phyloP scores from a whole-genome alignment of 1,140 invertebrate genomes.

The Odontomachus brunneus region DNA sequence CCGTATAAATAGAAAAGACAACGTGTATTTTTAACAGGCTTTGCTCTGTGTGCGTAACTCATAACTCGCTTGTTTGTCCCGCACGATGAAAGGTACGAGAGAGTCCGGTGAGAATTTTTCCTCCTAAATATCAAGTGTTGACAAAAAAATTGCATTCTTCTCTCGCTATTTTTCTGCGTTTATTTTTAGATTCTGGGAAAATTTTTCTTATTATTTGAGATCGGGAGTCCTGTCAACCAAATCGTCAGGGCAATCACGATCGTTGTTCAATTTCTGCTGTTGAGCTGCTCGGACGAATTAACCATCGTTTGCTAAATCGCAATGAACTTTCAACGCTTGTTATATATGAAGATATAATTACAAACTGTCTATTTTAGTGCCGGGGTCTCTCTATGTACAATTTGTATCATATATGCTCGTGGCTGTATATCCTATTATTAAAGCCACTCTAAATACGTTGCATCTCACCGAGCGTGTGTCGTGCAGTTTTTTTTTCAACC shows the following conservation, averaged over 20 bases:
- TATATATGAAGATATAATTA: slow-evolving; percentile 41
- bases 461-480: neutral
- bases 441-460: slow-evolving; percentile 3
- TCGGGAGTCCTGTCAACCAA: no score
- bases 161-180: no score
- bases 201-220: no score
- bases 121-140: no score
- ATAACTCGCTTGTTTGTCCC: no score
- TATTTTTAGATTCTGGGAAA: no score
- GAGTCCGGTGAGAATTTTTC: no score
- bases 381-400: slow-evolving; percentile 9
- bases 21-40: neutral
- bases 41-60: no score
- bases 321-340: neutral
- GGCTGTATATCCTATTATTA: slow-evolving; percentile 26
- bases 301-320: neutral
- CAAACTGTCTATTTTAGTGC: slow-evolving; percentile 33
- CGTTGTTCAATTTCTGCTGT: no score
- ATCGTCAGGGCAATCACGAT: no score
- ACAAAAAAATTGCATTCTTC: no score
- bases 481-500: neutral
- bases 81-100: no score
- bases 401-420: neutral
- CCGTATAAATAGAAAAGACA: slow-evolving; percentile 20
- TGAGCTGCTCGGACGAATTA: neutral